These are phyloP conservation scores for Pogonomyrmex barbatus DNA, from an alignment of 1,140 invertebrate genomes.

Conservation along the genomic window DNA sequence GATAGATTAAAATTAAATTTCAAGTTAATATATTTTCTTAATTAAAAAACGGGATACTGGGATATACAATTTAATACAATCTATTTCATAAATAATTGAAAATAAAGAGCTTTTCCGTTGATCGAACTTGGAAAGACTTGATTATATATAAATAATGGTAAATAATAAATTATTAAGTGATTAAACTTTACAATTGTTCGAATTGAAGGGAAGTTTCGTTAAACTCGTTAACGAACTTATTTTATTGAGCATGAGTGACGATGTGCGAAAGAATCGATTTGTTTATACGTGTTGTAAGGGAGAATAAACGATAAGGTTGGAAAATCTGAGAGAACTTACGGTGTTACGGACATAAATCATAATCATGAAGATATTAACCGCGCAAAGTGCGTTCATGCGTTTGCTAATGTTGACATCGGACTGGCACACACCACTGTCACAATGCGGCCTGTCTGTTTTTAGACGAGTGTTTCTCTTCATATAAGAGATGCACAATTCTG, in stretches of 20 bases:
- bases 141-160: background rate
- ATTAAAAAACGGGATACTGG: background rate
- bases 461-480: background rate
- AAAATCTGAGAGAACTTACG: background rate
- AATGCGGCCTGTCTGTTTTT: background rate
- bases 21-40: background rate
- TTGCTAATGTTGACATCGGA: conserved; percentile 65
- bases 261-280: background rate
- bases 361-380: conserved; percentile 57
- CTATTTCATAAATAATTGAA: background rate
- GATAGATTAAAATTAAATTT: background rate
- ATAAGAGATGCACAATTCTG: background rate
- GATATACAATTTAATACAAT: background rate
- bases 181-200: background rate
- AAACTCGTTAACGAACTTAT: background rate
- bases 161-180: background rate
- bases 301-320: background rate
- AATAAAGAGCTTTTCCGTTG: background rate
- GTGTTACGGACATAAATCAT: conserved; percentile 47
- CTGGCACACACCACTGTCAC: conserved; percentile 18
- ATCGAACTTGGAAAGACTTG: background rate
- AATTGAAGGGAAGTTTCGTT: background rate
- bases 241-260: conserved; percentile 41
- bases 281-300: background rate
- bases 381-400: conserved; percentile 52